Base-by-base conservation (phyloP, 2,797 vertebrate species). In the Geotrypetes seraphini region DNA sequence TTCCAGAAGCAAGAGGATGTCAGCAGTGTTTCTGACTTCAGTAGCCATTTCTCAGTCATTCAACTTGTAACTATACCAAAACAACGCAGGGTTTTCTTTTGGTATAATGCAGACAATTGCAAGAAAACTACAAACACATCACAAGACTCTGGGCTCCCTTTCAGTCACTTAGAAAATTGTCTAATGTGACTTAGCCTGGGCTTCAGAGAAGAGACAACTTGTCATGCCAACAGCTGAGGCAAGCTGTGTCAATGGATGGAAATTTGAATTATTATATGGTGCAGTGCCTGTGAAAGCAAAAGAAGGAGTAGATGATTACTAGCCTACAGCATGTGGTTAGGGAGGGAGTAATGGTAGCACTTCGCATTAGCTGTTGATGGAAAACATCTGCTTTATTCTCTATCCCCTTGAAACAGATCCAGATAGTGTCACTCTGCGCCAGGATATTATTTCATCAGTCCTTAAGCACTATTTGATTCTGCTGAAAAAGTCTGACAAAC, bases 171-270 rank as follows among this genome's bases (percentile, higher is more conserved):
- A 44, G 47, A 43, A 62, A 66, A 71, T 57, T n/a, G 50, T 58
- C 66, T 77, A 66, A 62, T 50, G 53, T 71, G 53, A 62, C 69
- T 65, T 62, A n/a, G n/a, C n/a, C n/a, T n/a, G n/a, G 29, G 66
- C 51, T 46, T 62, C 22, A 8, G 43, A 1, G 43, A 71, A 69
- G 48, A 69, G 73, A 63, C 35, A 73, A 31, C 62, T 71, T 69
- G 46, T 53, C 57, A 16, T 62, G 53, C 48, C 57, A 69, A 66
- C 68, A 74, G 69, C 64, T 75, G 64, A 75, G 66, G 30, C 60
- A 75, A 75, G 71, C 72, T 78, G 66, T 72, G 71, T 71, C 68
- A 76, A 79, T 73, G 51, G 53, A 47, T 50, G 50, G 66, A 53
- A n/a, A 38, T 73, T 60, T 77, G 60, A 74, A 63, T 71, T 69